These are phyloP conservation scores for Malthinus flaveolus DNA, from an alignment of 2,888 invertebrate species.

Conservation along the genomic window DNA sequence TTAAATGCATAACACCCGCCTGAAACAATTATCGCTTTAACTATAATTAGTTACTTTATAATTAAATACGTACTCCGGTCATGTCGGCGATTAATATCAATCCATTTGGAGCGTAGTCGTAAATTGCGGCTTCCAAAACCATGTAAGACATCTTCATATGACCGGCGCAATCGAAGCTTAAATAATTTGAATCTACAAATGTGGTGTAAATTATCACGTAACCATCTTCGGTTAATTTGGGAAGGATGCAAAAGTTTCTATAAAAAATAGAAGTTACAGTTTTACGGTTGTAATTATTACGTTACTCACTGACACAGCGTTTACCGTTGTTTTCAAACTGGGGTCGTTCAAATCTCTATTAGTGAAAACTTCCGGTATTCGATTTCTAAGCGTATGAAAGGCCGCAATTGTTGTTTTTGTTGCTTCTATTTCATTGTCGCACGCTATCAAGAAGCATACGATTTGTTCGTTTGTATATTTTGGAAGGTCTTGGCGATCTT, in stretches of 20 bases:
- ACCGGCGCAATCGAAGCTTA: conserved; percentile 62
- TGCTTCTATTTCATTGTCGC: conserved; percentile 63
- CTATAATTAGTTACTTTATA: conserved; percentile 23
- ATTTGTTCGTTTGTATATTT: conserved; percentile 62
- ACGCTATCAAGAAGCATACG: conserved; percentile 60
- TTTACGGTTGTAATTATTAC: too few species aligned
- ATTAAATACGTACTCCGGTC: conserved; percentile 59
- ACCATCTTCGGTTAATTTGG: conserved; percentile 62
- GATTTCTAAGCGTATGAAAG: conserved; percentile 63
- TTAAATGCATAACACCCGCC: conserved; percentile 41
- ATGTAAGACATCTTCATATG: conserved; percentile 58
- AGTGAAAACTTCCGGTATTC: conserved; percentile 66
- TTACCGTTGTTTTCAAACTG: too few species aligned
- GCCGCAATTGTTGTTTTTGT: conserved; percentile 66
- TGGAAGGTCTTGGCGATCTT: conserved; percentile 38
- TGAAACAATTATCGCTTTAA: conserved; percentile 8
- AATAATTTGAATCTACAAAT: conserved; percentile 60
- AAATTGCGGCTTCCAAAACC: conserved; percentile 57
- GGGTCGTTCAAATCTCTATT: conserved; percentile 55
- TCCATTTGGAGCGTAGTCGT: conserved; percentile 61
- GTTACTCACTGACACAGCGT: too few species aligned
- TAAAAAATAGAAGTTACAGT: not conserved
- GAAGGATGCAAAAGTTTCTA: conserved; percentile 55
- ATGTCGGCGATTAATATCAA: conserved; percentile 71
- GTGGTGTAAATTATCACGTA: conserved; percentile 66